Conservation (phyloP, 2,888 invertebrate species). For the Ferdinandea cuprea region DNA sequence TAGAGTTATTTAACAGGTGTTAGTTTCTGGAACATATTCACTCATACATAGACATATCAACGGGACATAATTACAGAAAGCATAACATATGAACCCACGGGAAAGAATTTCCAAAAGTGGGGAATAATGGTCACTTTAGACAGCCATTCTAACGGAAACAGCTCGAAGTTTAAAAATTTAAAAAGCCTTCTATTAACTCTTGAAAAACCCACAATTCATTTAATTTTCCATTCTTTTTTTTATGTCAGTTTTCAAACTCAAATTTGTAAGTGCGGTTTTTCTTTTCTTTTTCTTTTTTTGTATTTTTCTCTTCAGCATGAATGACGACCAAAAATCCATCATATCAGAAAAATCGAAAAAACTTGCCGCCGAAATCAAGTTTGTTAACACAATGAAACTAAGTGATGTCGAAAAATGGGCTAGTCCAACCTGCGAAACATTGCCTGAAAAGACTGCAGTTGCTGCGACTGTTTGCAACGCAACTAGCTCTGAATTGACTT, state of each 20-base stretch:
- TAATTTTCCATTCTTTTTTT: background rate
- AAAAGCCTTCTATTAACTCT: background rate
- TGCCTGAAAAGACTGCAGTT: background rate
- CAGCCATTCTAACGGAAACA: too few relatives aligned
- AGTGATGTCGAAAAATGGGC: slow-evolving; percentile 48
- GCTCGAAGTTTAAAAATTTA: too few relatives aligned
- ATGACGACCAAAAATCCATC: slow-evolving; percentile 78
- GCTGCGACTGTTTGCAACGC: slow-evolving; percentile 9
- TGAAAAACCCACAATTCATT: background rate
- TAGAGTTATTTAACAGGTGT: too few relatives aligned
- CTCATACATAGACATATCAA: too few relatives aligned
- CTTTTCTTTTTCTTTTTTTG: slow-evolving; percentile 23
- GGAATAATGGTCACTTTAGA: too few relatives aligned
- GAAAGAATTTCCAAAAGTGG: too few relatives aligned
- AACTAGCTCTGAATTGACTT: background rate
- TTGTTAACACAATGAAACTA: slow-evolving; percentile 78
- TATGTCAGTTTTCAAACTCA: background rate
- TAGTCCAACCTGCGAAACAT: background rate
- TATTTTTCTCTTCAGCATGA: slow-evolving; percentile 77
- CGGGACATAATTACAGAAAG: too few relatives aligned
- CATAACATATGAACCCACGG: too few relatives aligned
- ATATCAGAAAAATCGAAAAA: slow-evolving; percentile 78
- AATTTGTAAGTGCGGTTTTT: slow-evolving; percentile 1
- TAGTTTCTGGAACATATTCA: too few relatives aligned
- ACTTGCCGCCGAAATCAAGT: slow-evolving; percentile 80